Evolutionary conservation across 1,140 invertebrate genomes (phyloP).

Genomic region (Argopecten irradians): DNA sequence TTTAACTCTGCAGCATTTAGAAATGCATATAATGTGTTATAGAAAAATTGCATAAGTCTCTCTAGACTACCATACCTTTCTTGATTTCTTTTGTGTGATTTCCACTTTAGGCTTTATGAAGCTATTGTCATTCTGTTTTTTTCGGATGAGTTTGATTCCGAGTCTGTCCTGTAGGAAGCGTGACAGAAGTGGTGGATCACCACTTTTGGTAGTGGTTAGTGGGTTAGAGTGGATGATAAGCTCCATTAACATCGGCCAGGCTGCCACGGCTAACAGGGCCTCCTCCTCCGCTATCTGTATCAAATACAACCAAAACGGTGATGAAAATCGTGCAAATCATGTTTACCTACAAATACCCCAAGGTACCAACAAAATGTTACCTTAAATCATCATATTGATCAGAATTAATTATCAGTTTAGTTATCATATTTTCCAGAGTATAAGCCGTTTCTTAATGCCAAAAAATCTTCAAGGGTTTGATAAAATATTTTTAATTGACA

Average conservation of each 20-base stretch:
- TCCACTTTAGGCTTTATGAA: constrained; percentile 60
- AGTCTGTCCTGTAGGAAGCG: constrained; percentile 72
- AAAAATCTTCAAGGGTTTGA: no score
- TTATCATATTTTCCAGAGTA: no score
- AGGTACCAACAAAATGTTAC: no score
- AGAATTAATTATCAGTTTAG: no score
- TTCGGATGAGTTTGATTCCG: constrained; percentile 67
- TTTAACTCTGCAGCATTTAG: background rate
- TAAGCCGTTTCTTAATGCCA: no score
- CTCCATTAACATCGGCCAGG: constrained; percentile 75
- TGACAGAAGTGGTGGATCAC: constrained; percentile 75
- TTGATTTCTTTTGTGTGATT: constrained; percentile 57
- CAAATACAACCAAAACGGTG: background rate
- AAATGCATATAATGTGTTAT: background rate
- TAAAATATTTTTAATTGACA: no score
- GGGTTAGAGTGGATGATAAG: constrained; percentile 72
- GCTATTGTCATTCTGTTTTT: constrained; percentile 50
- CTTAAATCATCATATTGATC: no score
- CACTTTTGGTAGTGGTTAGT: constrained; percentile 68
- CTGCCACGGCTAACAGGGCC: constrained; percentile 72
- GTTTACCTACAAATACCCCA: no score
- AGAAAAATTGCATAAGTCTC: background rate
- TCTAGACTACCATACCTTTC: constrained; percentile 55
- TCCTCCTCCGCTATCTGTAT: constrained; percentile 73
- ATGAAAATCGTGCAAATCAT: no score